Percentiles rank a stretch among this genome's conserved stretches.
phyloP scores from a whole-genome alignment of 2,113 vertebrate genomes.

The Aythya baeri region DNA sequence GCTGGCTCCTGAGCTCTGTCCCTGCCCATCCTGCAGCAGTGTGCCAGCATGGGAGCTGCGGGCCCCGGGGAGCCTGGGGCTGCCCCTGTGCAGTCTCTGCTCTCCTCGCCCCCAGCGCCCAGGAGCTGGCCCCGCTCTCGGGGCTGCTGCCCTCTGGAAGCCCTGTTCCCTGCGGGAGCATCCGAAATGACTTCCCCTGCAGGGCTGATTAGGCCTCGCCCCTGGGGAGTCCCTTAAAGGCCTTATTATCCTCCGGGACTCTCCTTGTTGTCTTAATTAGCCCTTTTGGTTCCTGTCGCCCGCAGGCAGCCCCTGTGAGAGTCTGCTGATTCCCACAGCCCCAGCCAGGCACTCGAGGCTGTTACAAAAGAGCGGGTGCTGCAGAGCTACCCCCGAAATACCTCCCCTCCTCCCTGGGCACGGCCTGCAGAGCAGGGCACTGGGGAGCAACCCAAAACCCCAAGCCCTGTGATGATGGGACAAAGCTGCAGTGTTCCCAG shows the following conservation, averaged over 20 bases:
- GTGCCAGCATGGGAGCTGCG: neutral
- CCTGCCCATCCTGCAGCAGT: neutral
- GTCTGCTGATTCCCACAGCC: neutral
- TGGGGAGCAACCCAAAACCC: neutral
- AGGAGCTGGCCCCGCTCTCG: neutral
- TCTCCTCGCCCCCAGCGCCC: neutral
- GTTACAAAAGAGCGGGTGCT: constrained; percentile 9
- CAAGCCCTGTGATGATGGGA: neutral
- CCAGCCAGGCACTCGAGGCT: neutral
- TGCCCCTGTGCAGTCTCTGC: neutral
- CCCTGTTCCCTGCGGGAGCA: neutral
- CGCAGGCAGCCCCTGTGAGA: neutral
- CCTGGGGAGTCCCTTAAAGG: constrained; percentile 12
- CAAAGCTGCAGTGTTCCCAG: neutral
- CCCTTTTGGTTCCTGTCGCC: neutral
- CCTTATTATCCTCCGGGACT: constrained; percentile 31
- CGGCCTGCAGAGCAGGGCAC: neutral
- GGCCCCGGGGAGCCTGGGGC: neutral
- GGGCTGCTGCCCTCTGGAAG: neutral
- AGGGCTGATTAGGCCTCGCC: neutral
- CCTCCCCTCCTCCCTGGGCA: neutral
- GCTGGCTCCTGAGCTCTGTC: neutral
- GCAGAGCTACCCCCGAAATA: neutral
- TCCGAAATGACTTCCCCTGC: neutral
- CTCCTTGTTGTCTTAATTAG: constrained; percentile 48